Conservation (phyloP, 1,140 invertebrate genomes). For the Heterodera carotae region DNA sequence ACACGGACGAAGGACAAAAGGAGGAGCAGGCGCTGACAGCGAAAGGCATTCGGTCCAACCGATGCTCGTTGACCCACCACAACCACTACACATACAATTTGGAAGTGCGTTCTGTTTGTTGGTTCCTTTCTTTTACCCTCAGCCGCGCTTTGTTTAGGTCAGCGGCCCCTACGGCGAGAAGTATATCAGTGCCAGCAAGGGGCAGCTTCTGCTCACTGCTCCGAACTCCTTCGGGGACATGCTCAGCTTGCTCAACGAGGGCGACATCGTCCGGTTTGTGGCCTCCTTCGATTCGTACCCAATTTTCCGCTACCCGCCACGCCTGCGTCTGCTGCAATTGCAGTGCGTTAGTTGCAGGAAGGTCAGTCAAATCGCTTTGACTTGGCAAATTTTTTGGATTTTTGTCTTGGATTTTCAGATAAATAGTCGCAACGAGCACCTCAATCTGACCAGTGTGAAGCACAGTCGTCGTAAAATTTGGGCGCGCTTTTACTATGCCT, state of each 20-base stretch:
- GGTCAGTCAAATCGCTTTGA: too few relatives aligned
- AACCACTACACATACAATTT: constrained; percentile 61
- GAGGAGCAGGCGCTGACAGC: constrained; percentile 11
- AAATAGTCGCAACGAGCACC: constrained; percentile 42
- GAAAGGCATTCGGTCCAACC: constrained; percentile 44
- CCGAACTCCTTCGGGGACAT: constrained; percentile 51
- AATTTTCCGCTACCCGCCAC: constrained; percentile 56
- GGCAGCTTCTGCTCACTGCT: constrained; percentile 56
- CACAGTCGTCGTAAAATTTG: constrained; percentile 44
- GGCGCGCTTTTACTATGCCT: constrained; percentile 55
- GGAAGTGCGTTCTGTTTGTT: constrained; percentile 38
- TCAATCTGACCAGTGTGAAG: constrained; percentile 54
- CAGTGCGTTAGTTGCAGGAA: constrained; percentile 60
- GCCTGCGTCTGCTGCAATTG: constrained; percentile 55
- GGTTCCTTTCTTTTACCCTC: constrained; percentile 2
- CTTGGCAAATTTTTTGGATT: too few relatives aligned
- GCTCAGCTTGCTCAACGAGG: constrained; percentile 55
- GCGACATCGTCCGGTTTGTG: constrained; percentile 59
- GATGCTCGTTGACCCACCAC: constrained; percentile 56
- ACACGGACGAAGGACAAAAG: constrained; percentile 43
- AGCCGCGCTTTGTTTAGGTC: too few relatives aligned
- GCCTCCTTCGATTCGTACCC: constrained; percentile 60
- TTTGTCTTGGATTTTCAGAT: too few relatives aligned
- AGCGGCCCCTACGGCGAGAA: constrained; percentile 58
- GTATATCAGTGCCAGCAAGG: constrained; percentile 52